Evolutionary conservation across 1,140 invertebrate species (phyloP), one percentile per base, ranked within the genome.

Genomic region (Diorhabda sublineata): DNA sequence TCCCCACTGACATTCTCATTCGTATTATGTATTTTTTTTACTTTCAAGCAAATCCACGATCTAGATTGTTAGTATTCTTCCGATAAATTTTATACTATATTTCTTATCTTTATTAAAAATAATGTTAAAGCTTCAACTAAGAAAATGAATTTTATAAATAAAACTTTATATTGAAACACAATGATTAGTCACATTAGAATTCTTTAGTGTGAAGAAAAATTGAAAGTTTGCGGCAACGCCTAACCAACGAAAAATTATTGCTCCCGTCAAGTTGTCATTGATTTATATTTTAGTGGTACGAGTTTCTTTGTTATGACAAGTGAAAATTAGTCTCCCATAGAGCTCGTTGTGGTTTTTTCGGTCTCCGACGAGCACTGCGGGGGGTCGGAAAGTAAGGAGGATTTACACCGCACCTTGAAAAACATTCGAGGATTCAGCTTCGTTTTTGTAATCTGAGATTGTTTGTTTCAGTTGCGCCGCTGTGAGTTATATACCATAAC

Each of bases 271-370:
- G 47, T 65, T 65, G 64, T 65, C 64, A 65, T 57, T 65, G 64
- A 65, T 65, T 65, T 65, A 65, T 65, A 43, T 9, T 8, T 26
- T 57, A 56, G 47, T 57, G 52, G 64, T 65, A 65, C 64, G 47
- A 42, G 52, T 43, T 42, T 52, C n/a, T 41, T 65, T 65, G 64
- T 65, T 65, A 65, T 65, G 64, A 65, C 64, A 65, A 65, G 64
- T 65, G 64, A 65, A 65, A 65, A 65, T 65, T 65, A 65, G 64
- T 65, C 41, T 56, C 64, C 64, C 52, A 65, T 56, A 57, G 64
- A 58, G 64, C 42, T 11, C 52, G 64, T 58, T 65, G 56, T 56
- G 47, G 64, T 65, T 65, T 58, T 65, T 65, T 26, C 26, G 64
- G 64, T 2, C 56, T 65, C 52, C 42, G 8, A 65, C 11, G 56